Percentiles rank a stretch among this genome's conserved stretches.
Evolutionary conservation across 1,140 invertebrate species (phyloP).

Genomic region (Drosophila orosa): DNA sequence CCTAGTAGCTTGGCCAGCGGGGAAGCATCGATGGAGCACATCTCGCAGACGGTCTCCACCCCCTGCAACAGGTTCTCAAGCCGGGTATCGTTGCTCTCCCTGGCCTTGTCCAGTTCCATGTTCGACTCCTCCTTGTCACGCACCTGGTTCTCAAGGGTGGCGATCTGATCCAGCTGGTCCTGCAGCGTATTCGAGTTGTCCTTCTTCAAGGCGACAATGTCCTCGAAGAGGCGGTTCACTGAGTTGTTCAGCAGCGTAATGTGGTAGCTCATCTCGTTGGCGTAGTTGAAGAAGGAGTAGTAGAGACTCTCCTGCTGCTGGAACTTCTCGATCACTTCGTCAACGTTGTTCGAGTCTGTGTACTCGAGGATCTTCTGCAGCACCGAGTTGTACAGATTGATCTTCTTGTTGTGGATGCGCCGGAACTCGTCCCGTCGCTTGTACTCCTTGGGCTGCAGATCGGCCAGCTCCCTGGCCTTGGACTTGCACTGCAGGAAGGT

Average conservation of each 20-base stretch:
- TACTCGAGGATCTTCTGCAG: constrained; percentile 72
- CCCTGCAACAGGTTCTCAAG: constrained; percentile 69
- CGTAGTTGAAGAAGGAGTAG: constrained; percentile 79
- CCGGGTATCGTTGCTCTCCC: constrained; percentile 53
- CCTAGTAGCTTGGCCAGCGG: constrained; percentile 49
- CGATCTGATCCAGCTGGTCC: constrained; percentile 59
- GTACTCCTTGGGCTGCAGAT: constrained; percentile 72
- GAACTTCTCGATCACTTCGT: constrained; percentile 74
- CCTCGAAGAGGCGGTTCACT: constrained; percentile 70
- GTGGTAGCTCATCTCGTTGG: constrained; percentile 78
- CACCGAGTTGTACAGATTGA: constrained; percentile 72
- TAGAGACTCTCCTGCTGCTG: constrained; percentile 75
- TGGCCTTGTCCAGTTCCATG: constrained; percentile 44
- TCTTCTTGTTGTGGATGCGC: constrained; percentile 65
- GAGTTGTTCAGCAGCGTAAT: constrained; percentile 74
- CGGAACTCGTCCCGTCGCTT: constrained; percentile 65
- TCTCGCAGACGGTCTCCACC: constrained; percentile 67
- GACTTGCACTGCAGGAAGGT: constrained; percentile 74
- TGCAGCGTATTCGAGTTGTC: constrained; percentile 60
- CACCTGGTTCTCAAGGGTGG: constrained; percentile 51
- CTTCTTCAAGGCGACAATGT: constrained; percentile 66
- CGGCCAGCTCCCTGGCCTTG: constrained; percentile 58
- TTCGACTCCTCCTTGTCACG: constrained; percentile 56
- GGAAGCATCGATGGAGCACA: constrained; percentile 57
- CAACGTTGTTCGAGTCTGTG: constrained; percentile 54